Percentiles rank a stretch among this genome's conserved stretches.
phyloP scores from a whole-genome alignment of 2,113 vertebrate genomes.

The Tricholaema leucomelas region DNA sequence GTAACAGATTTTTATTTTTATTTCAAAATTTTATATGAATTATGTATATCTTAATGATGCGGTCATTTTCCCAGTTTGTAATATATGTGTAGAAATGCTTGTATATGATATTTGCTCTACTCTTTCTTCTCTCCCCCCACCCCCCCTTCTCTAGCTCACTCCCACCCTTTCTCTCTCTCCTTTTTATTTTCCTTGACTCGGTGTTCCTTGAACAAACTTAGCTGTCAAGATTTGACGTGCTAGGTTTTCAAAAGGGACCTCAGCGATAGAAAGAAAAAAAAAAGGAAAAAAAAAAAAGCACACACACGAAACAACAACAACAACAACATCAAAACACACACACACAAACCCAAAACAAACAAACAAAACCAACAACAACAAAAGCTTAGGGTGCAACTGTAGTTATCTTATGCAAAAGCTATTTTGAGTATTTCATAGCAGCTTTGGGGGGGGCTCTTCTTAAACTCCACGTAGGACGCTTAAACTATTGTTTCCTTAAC shows the following conservation, averaged over 20 bases:
- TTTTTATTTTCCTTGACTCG: constrained; percentile 85
- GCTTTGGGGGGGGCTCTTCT: constrained; percentile 78
- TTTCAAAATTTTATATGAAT: constrained; percentile 99
- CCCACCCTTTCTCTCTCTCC: constrained; percentile 70
- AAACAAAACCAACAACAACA: too few species aligned
- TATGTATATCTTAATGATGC: constrained; percentile 99
- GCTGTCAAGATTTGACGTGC: constrained; percentile 83
- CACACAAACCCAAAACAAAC: too few species aligned
- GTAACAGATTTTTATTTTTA: constrained; percentile 99
- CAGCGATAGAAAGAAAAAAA: constrained; percentile 43
- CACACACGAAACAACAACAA: too few species aligned
- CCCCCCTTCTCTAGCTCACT: neutral
- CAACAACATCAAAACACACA: too few species aligned
- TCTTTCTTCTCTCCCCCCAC: constrained; percentile 69
- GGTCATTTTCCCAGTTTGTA: constrained; percentile 99
- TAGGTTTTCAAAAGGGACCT: constrained; percentile 76
- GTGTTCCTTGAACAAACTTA: constrained; percentile 88
- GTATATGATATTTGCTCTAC: constrained; percentile 95
- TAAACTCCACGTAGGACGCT: constrained; percentile 86
- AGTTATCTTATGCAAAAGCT: constrained; percentile 89
- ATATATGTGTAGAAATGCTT: constrained; percentile 99
- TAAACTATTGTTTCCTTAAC: constrained; percentile 89
- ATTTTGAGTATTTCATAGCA: constrained; percentile 85
- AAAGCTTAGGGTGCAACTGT: constrained; percentile 79
- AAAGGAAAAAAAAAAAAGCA: neutral